Percentiles rank a stretch among this genome's conserved stretches.
Conservation (phyloP, 2,888 invertebrate species). For the Blera fallax region DNA sequence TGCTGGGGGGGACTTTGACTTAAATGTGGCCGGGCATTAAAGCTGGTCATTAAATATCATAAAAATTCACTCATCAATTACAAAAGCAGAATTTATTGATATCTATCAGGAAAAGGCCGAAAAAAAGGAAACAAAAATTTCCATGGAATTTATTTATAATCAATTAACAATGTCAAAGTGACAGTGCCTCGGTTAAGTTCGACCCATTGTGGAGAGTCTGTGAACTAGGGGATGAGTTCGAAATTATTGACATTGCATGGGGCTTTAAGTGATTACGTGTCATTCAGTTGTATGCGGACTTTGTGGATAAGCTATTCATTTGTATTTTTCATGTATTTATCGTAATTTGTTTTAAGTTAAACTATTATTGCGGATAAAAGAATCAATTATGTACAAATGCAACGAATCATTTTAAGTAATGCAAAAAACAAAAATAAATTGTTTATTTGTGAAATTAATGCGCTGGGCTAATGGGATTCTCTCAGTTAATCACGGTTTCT, state of each 20-base stretch:
- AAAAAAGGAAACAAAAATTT: neutral
- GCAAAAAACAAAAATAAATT: slow-evolving; percentile 43
- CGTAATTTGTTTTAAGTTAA: slow-evolving; percentile 52
- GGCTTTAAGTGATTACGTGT: slow-evolving; percentile 57
- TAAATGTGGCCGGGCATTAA: slow-evolving; percentile 21
- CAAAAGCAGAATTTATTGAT: slow-evolving; percentile 42
- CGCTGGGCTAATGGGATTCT: slow-evolving; percentile 15
- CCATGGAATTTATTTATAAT: slow-evolving; percentile 52
- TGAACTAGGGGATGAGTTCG: neutral
- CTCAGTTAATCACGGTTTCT: slow-evolving; percentile 33
- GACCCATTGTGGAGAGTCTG: neutral
- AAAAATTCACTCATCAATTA: slow-evolving; percentile 38
- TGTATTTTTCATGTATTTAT: slow-evolving; percentile 25
- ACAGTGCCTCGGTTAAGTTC: slow-evolving; percentile 12
- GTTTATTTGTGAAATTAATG: slow-evolving; percentile 33
- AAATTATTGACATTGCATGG: slow-evolving; percentile 55
- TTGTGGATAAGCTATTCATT: slow-evolving; percentile 9
- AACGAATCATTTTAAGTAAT: slow-evolving; percentile 42
- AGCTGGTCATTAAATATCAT: slow-evolving; percentile 41
- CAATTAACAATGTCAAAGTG: slow-evolving; percentile 61
- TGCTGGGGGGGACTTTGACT: slow-evolving; percentile 12
- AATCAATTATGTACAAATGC: slow-evolving; percentile 58
- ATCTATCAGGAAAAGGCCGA: slow-evolving; percentile 11
- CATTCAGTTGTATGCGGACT: slow-evolving; percentile 37
- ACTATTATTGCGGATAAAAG: slow-evolving; percentile 57